Evolutionary conservation across 2,113 vertebrate genomes (phyloP).

Genomic region (Myiozetetes cayanensis): DNA sequence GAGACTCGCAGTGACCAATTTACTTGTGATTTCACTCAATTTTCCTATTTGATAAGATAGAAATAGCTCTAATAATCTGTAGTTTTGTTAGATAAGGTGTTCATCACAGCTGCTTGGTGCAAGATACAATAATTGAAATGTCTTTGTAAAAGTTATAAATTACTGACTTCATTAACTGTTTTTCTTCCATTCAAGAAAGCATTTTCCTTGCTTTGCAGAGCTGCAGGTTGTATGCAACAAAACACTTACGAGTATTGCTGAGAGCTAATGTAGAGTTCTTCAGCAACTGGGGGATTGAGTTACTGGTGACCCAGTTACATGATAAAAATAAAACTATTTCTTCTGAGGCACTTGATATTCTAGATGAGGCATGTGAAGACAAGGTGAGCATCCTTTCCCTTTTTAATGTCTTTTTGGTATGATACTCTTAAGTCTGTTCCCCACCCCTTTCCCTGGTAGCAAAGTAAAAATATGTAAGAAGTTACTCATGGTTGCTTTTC

Average conservation of each 20-base stretch:
- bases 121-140: neutral
- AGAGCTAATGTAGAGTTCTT: constrained; percentile 97
- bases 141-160: neutral
- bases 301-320: constrained; percentile 97
- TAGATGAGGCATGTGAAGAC: constrained; percentile 98
- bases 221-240: constrained; percentile 93
- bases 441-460: neutral
- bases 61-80: neutral
- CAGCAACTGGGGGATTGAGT: constrained; percentile 98
- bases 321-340: constrained; percentile 96
- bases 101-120: neutral
- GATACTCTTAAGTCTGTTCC: neutral
- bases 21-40: neutral
- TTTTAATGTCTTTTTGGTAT: neutral
- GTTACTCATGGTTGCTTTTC: neutral
- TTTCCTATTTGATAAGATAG: neutral
- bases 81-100: neutral
- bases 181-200: neutral
- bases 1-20: neutral
- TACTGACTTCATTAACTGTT: neutral
- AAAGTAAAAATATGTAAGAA: neutral
- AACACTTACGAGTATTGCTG: constrained; percentile 92
- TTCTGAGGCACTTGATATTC: constrained; percentile 94
- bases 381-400: constrained; percentile 79
- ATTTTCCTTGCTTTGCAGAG: constrained; percentile 72